Evolutionary conservation across 2,113 vertebrate genomes (phyloP), one percentile per base, ranked within the genome.

Genomic region (Ovibos moschatus): DNA sequence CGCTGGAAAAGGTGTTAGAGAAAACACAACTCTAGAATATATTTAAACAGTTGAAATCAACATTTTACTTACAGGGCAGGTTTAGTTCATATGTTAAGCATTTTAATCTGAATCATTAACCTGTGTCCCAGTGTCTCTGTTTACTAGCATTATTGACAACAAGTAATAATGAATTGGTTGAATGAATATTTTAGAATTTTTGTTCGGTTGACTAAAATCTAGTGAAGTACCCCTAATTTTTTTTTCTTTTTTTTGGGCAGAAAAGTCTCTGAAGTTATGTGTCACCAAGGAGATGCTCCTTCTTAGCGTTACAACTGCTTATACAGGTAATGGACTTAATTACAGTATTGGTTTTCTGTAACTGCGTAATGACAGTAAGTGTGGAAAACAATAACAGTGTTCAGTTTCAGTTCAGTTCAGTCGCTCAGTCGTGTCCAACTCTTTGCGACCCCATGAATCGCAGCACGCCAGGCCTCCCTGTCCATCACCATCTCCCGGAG

Each of bases 231-330:
- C 82, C 64, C 51, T 84, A 3, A 7, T 96, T 43, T 95, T 67
- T 1, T 93, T 30, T 21, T 2, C 92, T 78, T 87, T 58, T 84
- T 94, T 97, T 47, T 96, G 97, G 94, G 16, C 99, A 99, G 99
- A 99, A 79, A 99, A 98, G 96, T 99, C 99, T 3, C 98, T 99
- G 88, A 99, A 99, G 95, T 95, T 99, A 53, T 99, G 99, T 27
- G 97, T 99, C 95, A 99, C 99, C 96, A 99, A 99, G 94, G 99
- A 99, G 97, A 99, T 99, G 99, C 97, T 99, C 92, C 99, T 99
- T 27, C 99, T 99, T 33, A 99, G 99, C 67, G 1, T 99, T 14
- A 99, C 99, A 30, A 99, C 99, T 28, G 99, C 99, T 17, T 99
- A 99, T 96, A 99, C 99, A 99, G 99, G 99, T 99, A 98, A 98